These are phyloP conservation scores for Pharmacophagus antenor DNA, from an alignment of 2,888 invertebrate species.

Conservation along the genomic window DNA sequence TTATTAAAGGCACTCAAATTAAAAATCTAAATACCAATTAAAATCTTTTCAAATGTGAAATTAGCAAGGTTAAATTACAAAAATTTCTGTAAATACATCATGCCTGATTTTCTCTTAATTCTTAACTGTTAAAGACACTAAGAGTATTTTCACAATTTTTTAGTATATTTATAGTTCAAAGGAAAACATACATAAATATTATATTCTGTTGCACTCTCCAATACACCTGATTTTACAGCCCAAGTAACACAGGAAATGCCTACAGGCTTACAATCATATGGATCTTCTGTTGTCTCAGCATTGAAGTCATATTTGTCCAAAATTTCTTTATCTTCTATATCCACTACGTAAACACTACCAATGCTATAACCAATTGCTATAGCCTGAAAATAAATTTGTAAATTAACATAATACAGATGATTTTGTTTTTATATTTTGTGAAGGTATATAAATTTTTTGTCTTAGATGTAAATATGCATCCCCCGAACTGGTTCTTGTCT, in stretches of 20 bases:
- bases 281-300: slow-evolving; percentile 64
- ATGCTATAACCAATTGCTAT: slow-evolving; percentile 86
- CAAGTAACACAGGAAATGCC: slow-evolving; percentile 89
- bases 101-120: too few relatives aligned
- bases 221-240: slow-evolving; percentile 76
- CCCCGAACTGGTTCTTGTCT: too few relatives aligned
- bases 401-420: slow-evolving; percentile 43
- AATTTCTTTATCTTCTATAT: slow-evolving; percentile 92
- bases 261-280: slow-evolving; percentile 71
- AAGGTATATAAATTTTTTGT: too few relatives aligned
- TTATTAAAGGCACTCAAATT: too few relatives aligned
- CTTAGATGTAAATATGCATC: too few relatives aligned
- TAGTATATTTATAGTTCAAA: not conserved
- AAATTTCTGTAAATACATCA: too few relatives aligned
- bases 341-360: slow-evolving; percentile 86
- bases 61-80: too few relatives aligned
- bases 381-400: slow-evolving; percentile 63
- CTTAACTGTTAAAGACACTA: not conserved
- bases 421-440: not conserved
- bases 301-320: slow-evolving; percentile 82
- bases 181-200: slow-evolving; percentile 66
- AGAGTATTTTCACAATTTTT: not conserved
- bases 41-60: too few relatives aligned
- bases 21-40: too few relatives aligned
- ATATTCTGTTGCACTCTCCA: slow-evolving; percentile 67